Base-by-base conservation (phyloP, 1,140 invertebrate species). In the Drosophila punjabiensis region DNA sequence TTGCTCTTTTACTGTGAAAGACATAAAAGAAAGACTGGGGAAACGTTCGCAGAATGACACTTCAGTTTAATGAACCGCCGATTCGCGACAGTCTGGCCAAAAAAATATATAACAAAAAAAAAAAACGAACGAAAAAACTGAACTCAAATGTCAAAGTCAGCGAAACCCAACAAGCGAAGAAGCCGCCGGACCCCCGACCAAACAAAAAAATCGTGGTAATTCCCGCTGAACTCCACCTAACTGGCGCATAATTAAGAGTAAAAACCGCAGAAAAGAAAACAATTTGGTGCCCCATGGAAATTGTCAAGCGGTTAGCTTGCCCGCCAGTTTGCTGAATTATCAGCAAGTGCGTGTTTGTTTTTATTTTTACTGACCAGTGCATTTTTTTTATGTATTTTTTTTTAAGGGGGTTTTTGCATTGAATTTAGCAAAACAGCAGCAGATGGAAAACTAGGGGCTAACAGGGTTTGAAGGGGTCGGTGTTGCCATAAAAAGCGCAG, bases 51-150 rank as follows among this genome's bases (percentile, higher is more conserved):
- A 71, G 69, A 88, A 84, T 89, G 78, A 81, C 81, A 88, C 84
- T 85, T 85, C 81, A 89, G 84, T 88, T 88, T 88, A 90, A 85
- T 84, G 84, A 88, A 88, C 84, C 74, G 53, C 43, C 64, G n/a
- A 77, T 67, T 79, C 64, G 84, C 71, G 67, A 62, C 80, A 83
- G 47, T 78, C 60, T 84, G 67, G 61, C 8, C 53, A 76, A 47
- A 24, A 41, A 68, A 56, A 76, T 50, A 43, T 45, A 47, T 59
- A 2, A 13, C 20, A 53, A n/a, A 55, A 30, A 69, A 61, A 41
- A 59, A 68, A 48, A n/a, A 10, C 32, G 18, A 13, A 52, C 30
- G 11, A 33, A 53, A 53, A 53, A 59, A 39, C 62, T 58, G 53
- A 60, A 74, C 78, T 55, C 64, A 39, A 71, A 77, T 74, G 71